These are phyloP conservation scores for Molothrus ater DNA, from an alignment of 2,797 vertebrate genomes.

Conservation along the genomic window DNA sequence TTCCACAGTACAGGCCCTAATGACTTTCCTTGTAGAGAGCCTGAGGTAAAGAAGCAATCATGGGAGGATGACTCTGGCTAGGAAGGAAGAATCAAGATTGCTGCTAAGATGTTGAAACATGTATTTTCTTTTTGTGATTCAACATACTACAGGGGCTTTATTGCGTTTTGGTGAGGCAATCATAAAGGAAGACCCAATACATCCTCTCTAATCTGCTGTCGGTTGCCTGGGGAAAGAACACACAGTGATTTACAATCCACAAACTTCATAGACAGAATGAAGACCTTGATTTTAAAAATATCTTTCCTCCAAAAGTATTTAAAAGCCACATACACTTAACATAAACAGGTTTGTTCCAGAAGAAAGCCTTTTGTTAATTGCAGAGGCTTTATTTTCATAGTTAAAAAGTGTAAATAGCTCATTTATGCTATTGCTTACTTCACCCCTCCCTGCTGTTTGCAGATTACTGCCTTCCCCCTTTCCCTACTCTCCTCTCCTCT, in stretches of 20 bases:
- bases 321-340: background rate
- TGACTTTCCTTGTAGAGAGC: background rate
- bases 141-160: background rate
- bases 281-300: background rate
- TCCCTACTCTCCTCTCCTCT: background rate
- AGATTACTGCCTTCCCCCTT: background rate
- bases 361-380: background rate
- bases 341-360: background rate
- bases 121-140: background rate
- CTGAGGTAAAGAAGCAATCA: background rate
- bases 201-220: background rate
- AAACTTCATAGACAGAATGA: background rate
- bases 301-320: background rate
- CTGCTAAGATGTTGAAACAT: background rate
- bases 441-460: background rate
- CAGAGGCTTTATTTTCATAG: background rate
- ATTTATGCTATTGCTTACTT: background rate
- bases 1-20: background rate
- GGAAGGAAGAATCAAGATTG: background rate
- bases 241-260: background rate
- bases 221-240: background rate
- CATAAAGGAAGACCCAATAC: background rate
- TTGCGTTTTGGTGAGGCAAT: background rate
- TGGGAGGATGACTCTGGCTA: background rate
- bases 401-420: constrained; percentile 34